These are phyloP conservation scores for Pampusana beccarii DNA, from an alignment of 2,113 vertebrate species.

Conservation along the genomic window DNA sequence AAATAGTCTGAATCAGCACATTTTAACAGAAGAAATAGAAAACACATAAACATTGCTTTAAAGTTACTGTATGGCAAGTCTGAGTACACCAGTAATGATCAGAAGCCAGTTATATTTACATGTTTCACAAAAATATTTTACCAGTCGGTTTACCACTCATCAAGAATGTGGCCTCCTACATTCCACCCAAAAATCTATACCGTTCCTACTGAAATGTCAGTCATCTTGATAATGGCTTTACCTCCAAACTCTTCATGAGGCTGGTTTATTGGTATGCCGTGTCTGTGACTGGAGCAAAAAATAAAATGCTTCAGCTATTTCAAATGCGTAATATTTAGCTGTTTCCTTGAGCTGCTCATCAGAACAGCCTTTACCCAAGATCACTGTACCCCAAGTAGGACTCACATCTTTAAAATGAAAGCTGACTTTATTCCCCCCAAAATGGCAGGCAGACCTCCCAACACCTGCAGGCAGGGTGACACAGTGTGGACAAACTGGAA, in stretches of 20 bases:
- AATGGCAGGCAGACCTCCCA: neutral
- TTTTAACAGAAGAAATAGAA: neutral
- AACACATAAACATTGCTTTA: neutral
- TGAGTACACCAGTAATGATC: neutral
- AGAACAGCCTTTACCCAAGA: neutral
- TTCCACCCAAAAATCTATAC: neutral
- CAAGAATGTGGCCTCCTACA: neutral
- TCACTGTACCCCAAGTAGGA: neutral
- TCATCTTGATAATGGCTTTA: neutral
- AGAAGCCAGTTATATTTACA: neutral
- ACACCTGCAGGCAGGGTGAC: neutral
- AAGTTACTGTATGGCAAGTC: neutral
- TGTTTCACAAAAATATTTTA: neutral
- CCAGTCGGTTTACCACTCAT: neutral
- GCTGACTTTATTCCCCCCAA: neutral
- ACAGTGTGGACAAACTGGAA: neutral
- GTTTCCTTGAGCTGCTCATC: neutral
- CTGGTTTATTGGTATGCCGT: neutral
- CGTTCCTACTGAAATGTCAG: neutral
- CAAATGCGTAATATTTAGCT: neutral
- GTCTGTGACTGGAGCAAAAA: neutral
- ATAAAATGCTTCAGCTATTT: neutral
- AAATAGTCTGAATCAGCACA: slow-evolving; percentile 22
- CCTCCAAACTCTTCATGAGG: neutral
- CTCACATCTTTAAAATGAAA: neutral